phyloP scores from a whole-genome alignment of 2,113 vertebrate species.

The Corvus moneduloides region DNA sequence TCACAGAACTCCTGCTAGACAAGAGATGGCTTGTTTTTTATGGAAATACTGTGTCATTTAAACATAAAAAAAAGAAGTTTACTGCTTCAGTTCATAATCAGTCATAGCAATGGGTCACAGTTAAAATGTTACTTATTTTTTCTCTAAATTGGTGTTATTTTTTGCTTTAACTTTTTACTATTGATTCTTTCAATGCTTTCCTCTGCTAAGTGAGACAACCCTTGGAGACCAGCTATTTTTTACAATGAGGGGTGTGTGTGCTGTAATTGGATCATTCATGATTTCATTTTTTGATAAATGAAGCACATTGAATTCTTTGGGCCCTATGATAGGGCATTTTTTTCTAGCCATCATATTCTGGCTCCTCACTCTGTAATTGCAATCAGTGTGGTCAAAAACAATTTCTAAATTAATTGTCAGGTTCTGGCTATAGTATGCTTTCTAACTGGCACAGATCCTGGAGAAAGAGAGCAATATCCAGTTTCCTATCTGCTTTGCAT shows the following conservation, averaged over 20 bases:
- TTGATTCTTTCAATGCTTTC: background rate
- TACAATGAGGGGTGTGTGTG: background rate
- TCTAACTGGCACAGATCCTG: background rate
- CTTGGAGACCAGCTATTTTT: background rate
- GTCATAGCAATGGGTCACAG: background rate
- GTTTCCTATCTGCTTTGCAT: background rate
- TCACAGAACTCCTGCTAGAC: background rate
- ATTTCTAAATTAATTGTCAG: background rate
- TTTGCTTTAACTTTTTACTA: background rate
- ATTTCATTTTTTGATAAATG: background rate
- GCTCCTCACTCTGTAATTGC: background rate
- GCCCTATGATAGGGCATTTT: background rate
- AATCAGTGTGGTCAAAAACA: background rate
- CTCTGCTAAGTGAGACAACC: background rate
- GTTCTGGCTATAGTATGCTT: background rate
- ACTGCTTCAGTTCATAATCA: background rate
- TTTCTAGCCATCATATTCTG: background rate
- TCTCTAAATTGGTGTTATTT: background rate
- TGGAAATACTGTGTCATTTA: background rate
- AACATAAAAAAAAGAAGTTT: background rate
- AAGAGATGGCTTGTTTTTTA: background rate
- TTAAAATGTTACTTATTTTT: background rate
- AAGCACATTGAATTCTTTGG: background rate
- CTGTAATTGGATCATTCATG: background rate
- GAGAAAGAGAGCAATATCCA: background rate